A percentile compares a stretch with the other conserved stretches of the same genome.
Conservation (phyloP, 2,797 vertebrate species). For the Gobionotothen gibberifrons region DNA sequence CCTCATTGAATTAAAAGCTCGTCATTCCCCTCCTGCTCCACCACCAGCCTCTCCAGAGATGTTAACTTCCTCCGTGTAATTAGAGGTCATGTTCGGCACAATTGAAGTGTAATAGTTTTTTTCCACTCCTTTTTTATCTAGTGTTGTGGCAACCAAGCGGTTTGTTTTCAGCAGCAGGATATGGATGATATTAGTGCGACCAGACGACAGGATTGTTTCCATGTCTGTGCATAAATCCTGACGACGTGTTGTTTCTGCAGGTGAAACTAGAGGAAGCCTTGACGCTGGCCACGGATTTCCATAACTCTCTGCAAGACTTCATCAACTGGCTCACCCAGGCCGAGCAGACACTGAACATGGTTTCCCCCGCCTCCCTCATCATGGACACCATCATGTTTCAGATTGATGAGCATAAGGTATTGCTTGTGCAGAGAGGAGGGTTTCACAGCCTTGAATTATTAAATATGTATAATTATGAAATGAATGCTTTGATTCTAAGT, state of each 20-base stretch:
- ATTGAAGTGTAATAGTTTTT: slow-evolving; percentile 27
- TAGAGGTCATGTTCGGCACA: slow-evolving; percentile 46
- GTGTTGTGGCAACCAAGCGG: slow-evolving; percentile 48
- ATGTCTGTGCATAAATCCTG: background rate
- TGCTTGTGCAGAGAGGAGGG: slow-evolving; percentile 8
- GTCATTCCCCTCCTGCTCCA: slow-evolving; percentile 64
- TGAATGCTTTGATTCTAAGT: slow-evolving; percentile 3
- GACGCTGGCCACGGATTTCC: slow-evolving; percentile 93
- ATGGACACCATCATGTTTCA: slow-evolving; percentile 98
- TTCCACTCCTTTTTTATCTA: slow-evolving; percentile 3
- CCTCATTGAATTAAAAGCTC: slow-evolving; percentile 75
- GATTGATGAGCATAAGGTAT: slow-evolving; percentile 98
- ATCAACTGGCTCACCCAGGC: slow-evolving; percentile 98
- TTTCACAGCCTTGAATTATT: background rate
- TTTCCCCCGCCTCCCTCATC: slow-evolving; percentile 95
- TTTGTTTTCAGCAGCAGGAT: slow-evolving; percentile 24
- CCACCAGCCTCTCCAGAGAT: slow-evolving; percentile 59
- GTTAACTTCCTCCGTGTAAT: slow-evolving; percentile 63
- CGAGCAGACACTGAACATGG: slow-evolving; percentile 94
- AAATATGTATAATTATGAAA: background rate
- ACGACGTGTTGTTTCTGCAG: slow-evolving; percentile 76
- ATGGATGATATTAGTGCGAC: background rate
- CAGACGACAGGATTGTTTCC: slow-evolving; percentile 2
- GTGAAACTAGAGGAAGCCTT: slow-evolving; percentile 96
- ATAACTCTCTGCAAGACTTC: slow-evolving; percentile 98